phyloP scores from a whole-genome alignment of 1,140 invertebrate genomes.

The Macrobrachium rosenbergii region DNA sequence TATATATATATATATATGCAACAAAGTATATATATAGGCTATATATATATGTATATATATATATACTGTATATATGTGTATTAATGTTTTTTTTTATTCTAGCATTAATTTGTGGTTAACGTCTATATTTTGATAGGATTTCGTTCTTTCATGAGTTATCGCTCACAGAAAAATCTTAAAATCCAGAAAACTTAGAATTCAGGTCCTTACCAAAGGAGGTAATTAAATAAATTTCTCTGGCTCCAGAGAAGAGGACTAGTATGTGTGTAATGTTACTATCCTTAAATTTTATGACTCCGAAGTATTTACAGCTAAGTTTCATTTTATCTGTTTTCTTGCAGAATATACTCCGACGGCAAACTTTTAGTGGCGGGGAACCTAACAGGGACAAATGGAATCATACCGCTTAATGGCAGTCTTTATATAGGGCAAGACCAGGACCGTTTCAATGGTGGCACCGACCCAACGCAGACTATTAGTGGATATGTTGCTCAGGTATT shows the following conservation, averaged over 20 bases:
- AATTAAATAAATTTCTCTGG: not conserved
- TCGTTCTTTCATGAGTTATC: not conserved
- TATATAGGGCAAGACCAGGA: conserved; percentile 13
- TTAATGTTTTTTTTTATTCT: too few relatives aligned
- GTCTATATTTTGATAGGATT: not conserved
- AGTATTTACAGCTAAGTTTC: too few relatives aligned
- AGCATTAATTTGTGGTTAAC: too few relatives aligned
- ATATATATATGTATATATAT: conserved; percentile 2
- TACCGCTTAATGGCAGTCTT: not conserved
- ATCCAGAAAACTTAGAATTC: too few relatives aligned
- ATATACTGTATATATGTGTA: too few relatives aligned
- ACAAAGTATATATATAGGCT: too few relatives aligned
- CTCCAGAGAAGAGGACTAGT: not conserved
- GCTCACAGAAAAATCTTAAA: too few relatives aligned
- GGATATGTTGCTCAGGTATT: not conserved
- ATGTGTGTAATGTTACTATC: too few relatives aligned
- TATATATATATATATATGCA: conserved; percentile 15
- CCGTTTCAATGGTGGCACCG: conserved; percentile 5
- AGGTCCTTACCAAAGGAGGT: too few relatives aligned
- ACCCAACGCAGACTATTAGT: not conserved
- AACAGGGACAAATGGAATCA: not conserved
- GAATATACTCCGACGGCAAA: not conserved
- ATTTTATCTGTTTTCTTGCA: not conserved
- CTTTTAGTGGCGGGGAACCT: not conserved
- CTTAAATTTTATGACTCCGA: too few relatives aligned